Evolutionary conservation across 2,113 vertebrate species (phyloP).

Genomic region (Gallinago paraguaiae): DNA sequence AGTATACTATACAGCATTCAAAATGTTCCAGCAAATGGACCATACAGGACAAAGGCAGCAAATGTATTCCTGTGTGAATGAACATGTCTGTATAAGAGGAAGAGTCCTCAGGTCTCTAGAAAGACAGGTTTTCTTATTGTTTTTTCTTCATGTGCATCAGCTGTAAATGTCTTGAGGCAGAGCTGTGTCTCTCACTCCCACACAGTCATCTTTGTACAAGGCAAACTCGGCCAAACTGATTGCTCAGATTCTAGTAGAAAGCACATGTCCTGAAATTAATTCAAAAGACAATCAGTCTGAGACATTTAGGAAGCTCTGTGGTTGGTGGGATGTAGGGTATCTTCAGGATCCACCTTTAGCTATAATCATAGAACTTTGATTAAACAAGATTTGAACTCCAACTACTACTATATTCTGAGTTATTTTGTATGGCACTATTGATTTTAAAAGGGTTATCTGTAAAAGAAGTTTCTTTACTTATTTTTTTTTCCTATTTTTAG

Average conservation of each 20-base stretch:
- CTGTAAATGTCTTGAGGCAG: background rate
- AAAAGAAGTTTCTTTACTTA: background rate
- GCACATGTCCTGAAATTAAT: background rate
- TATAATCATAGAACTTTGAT: background rate
- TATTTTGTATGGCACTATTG: background rate
- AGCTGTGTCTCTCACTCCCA: background rate
- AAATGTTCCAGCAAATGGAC: background rate
- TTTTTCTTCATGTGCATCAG: background rate
- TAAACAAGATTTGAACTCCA: background rate
- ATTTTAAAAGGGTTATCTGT: background rate
- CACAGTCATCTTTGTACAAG: background rate
- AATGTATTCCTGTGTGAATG: background rate
- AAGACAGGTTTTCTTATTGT: background rate
- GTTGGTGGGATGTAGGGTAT: background rate
- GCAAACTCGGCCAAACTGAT: background rate
- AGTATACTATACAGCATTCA: accelerated
- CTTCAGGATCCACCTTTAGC: background rate
- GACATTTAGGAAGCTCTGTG: background rate
- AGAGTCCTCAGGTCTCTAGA: background rate
- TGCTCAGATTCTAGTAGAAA: background rate
- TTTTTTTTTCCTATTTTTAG: background rate
- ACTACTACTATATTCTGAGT: background rate
- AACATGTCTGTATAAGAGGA: background rate
- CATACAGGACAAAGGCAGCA: background rate
- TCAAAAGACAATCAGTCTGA: background rate